Evolutionary conservation across 2,113 vertebrate genomes (phyloP).

Genomic region (Macrotus californicus): DNA sequence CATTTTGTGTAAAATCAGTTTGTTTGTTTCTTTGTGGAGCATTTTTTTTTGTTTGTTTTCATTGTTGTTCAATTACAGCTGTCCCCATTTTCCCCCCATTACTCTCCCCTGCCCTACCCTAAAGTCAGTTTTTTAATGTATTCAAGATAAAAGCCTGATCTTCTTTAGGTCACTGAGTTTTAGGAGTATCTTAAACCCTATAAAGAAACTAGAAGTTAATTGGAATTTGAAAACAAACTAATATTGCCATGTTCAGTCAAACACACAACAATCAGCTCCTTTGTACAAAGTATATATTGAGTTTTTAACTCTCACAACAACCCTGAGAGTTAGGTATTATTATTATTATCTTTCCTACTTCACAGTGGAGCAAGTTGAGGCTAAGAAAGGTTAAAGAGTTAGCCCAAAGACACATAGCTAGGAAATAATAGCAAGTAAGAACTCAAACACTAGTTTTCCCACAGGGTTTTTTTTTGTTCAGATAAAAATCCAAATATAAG

Average conservation of each 20-base stretch:
- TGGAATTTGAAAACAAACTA: slow-evolving; percentile 25
- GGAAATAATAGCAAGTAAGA: not conserved
- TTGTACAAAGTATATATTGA: not conserved
- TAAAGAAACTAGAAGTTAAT: slow-evolving; percentile 42
- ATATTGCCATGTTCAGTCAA: not conserved
- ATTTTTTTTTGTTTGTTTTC: no score
- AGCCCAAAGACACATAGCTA: not conserved
- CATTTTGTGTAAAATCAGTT: not conserved
- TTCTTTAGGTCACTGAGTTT: not conserved
- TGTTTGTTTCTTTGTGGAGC: not conserved
- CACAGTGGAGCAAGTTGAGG: not conserved
- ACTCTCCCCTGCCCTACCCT: not conserved
- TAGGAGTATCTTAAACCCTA: slow-evolving; percentile 10
- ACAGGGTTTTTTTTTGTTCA: not conserved
- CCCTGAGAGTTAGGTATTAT: not conserved
- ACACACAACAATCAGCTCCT: not conserved
- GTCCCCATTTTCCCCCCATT: no score
- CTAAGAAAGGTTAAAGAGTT: not conserved
- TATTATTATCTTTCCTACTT: not conserved
- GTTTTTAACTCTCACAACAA: not conserved
- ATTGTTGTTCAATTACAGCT: no score
- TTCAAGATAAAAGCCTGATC: not conserved
- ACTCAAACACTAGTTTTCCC: not conserved
- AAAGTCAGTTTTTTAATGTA: slow-evolving; percentile 6
- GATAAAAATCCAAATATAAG: not conserved